Base-by-base conservation (phyloP, 2,888 invertebrate genomes). In the Cotesia congregata region DNA sequence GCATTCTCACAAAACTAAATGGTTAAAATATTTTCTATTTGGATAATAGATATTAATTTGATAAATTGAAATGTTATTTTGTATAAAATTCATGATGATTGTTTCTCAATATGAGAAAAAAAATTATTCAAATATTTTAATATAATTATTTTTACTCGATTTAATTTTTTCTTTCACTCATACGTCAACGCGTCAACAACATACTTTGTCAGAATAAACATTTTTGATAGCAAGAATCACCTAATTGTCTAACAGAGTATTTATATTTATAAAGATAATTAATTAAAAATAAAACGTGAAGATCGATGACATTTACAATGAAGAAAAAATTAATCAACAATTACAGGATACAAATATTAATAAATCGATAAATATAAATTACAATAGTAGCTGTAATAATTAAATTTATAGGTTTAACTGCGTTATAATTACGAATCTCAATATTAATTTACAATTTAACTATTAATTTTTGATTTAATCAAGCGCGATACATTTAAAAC, bases 51-150 rank as follows among this genome's bases (percentile, higher is more conserved):
- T 50, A 50, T 50, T 12, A 50, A 12, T 50, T 50, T 12, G 7
- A 73, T 75, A 77, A 17, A 62, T 9, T 65, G 39, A 74, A 38
- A 30, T 59, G 12, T 6, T 39, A 72, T 68, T 77, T 72, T 50
- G 50, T 50, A 50, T 50, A 50, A 50, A 50, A 50, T 50, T 50
- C 50, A 50, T 50, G 12, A 50, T 50, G 50, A 79, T 73, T 74
- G 75, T 82, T 88, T 87, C 88, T 88, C 88, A 88, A 88, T 88
- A 87, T 88, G 88, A 88, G 88, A 88, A 88, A 87, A 81, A 73
- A 61, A 81, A 79, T 79, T 76, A 81, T 78, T 80, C 79, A 79
- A 81, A 67, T 64, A 64, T 67, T 72, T 69, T 74, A 41, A 62
- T 73, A 59, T 72, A 74, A 74, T 64, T 72, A 73, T 50, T 50